Conservation (phyloP, 2,888 invertebrate species). For the Lasioglossum malachurum region DNA sequence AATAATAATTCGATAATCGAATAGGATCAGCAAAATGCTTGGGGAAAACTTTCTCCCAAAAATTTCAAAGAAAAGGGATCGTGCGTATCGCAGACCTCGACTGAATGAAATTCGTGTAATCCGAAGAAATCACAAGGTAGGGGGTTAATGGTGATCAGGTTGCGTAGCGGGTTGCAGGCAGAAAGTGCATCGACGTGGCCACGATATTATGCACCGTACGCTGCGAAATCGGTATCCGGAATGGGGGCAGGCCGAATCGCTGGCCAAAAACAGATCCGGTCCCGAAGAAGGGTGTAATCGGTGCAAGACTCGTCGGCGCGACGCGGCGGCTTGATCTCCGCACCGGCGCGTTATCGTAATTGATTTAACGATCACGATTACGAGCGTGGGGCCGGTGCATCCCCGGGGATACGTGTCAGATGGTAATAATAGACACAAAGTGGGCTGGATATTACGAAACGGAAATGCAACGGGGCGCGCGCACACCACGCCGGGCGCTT, state of each 20-base stretch:
- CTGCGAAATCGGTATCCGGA: slow-evolving; percentile 7
- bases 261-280: slow-evolving; percentile 13
- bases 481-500: slow-evolving; percentile 43
- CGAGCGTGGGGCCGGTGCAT: slow-evolving; percentile 41
- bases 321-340: slow-evolving; percentile 17
- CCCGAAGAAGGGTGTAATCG: slow-evolving; percentile 6
- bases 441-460: slow-evolving; percentile 70
- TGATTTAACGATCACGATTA: slow-evolving; percentile 63
- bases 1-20: no score
- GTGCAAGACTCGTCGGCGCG: slow-evolving; percentile 19
- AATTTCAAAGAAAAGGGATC: no score
- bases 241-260: slow-evolving; percentile 59
- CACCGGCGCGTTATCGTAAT: slow-evolving; percentile 54
- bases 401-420: slow-evolving; percentile 54
- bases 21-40: no score
- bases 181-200: background rate
- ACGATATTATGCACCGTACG: background rate
- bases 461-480: slow-evolving; percentile 67
- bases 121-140: no score
- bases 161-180: background rate
- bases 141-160: background rate
- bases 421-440: slow-evolving; percentile 71
- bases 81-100: no score
- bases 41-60: no score
- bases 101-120: no score